These are phyloP conservation scores for Meta bourneti DNA, from an alignment of 2,888 invertebrate species.

Conservation along the genomic window DNA sequence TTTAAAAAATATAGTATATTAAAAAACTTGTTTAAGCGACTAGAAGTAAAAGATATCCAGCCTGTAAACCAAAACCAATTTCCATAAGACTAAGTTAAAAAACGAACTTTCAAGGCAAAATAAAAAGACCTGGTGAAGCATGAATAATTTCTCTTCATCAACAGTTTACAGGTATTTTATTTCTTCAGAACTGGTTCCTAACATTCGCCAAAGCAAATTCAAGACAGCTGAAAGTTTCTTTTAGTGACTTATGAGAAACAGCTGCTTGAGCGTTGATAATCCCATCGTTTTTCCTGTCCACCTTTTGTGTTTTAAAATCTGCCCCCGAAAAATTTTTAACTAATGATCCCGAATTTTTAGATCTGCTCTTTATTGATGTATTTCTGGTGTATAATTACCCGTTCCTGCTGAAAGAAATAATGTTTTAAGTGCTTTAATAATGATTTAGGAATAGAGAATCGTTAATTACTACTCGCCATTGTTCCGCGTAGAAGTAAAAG, in stretches of 20 bases:
- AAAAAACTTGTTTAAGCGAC: too few species aligned
- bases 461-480: constrained; percentile 32
- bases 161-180: too few species aligned
- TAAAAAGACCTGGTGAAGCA: too few species aligned
- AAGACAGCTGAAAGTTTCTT: neutral
- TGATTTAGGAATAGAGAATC: constrained; percentile 34
- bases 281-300: neutral
- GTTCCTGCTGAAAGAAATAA: neutral
- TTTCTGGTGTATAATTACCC: constrained; percentile 21
- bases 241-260: constrained; percentile 5
- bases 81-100: too few species aligned
- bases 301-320: constrained; percentile 9
- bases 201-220: too few species aligned
- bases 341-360: constrained; percentile 28
- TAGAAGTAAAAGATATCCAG: too few species aligned
- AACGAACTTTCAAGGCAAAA: too few species aligned
- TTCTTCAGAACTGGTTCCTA: too few species aligned
- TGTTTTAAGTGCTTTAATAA: constrained; percentile 24
- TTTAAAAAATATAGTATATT: too few species aligned
- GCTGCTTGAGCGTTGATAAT: neutral
- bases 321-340: constrained; percentile 15
- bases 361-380: neutral
- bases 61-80: too few species aligned
- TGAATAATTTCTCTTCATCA: neutral
- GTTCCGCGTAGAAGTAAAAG: constrained; percentile 15